Percentiles rank a stretch among this genome's conserved stretches.
Conservation (phyloP, 2,113 vertebrate genomes). For the Chlorodrepanis virens region DNA sequence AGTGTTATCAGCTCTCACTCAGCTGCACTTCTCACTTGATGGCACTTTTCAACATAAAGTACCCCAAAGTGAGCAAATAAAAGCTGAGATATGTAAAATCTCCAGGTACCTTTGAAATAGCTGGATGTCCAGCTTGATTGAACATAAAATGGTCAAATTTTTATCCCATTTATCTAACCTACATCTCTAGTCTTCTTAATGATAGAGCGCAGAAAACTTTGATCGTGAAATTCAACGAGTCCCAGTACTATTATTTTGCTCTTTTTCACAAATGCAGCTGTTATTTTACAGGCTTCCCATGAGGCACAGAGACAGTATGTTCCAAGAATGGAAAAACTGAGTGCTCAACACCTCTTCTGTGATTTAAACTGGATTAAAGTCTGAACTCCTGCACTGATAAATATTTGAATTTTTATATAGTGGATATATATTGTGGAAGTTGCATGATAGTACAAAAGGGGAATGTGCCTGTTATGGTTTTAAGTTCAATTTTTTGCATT, state of each 20-base stretch:
- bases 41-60: background rate
- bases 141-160: background rate
- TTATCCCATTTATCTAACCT: background rate
- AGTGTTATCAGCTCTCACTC: background rate
- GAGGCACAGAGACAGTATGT: background rate
- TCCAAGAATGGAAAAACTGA: background rate
- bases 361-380: background rate
- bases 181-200: background rate
- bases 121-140: background rate
- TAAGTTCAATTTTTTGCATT: background rate
- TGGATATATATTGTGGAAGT: background rate
- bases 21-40: background rate
- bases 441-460: background rate
- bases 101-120: background rate
- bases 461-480: background rate
- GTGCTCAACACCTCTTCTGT: background rate
- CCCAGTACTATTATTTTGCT: background rate
- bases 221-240: background rate
- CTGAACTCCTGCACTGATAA: background rate
- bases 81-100: background rate
- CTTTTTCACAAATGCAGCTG: background rate
- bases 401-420: background rate
- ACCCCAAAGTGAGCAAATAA: background rate
- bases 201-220: background rate
- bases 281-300: background rate